Conservation (phyloP, 1,140 invertebrate species). For the Saccostrea echinata region DNA sequence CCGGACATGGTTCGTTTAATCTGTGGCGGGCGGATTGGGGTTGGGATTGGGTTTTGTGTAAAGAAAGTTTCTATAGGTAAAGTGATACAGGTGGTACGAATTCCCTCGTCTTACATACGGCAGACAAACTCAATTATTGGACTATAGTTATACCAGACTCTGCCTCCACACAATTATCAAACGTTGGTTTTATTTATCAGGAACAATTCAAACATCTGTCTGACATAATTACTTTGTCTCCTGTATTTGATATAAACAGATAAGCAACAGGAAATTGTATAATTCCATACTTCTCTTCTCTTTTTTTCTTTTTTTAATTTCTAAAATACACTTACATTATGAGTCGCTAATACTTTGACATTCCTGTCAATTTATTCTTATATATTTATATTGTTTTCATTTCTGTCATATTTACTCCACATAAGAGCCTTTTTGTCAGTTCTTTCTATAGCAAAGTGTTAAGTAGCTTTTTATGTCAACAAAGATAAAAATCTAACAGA, state of each 20-base stretch:
- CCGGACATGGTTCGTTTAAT: constrained; percentile 29
- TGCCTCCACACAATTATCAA: background rate
- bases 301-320: too few species aligned
- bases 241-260: background rate
- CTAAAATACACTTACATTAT: too few species aligned
- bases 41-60: constrained; percentile 16
- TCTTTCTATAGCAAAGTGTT: constrained; percentile 21
- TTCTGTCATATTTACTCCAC: constrained; percentile 3
- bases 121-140: constrained; percentile 6
- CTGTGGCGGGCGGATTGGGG: background rate
- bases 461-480: constrained; percentile 36
- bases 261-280: background rate
- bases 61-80: background rate
- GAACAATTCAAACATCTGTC: background rate
- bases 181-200: constrained; percentile 5
- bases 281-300: too few species aligned
- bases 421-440: constrained; percentile 25
- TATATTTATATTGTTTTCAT: background rate
- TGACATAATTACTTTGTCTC: background rate
- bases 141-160: background rate
- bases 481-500: constrained; percentile 23
- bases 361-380: too few species aligned
- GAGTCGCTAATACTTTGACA: too few species aligned
- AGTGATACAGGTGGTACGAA: constrained; percentile 18
- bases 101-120: background rate